These are phyloP conservation scores for Dasyprocta punctata DNA, from an alignment of 2,113 vertebrate genomes.

Conservation along the genomic window DNA sequence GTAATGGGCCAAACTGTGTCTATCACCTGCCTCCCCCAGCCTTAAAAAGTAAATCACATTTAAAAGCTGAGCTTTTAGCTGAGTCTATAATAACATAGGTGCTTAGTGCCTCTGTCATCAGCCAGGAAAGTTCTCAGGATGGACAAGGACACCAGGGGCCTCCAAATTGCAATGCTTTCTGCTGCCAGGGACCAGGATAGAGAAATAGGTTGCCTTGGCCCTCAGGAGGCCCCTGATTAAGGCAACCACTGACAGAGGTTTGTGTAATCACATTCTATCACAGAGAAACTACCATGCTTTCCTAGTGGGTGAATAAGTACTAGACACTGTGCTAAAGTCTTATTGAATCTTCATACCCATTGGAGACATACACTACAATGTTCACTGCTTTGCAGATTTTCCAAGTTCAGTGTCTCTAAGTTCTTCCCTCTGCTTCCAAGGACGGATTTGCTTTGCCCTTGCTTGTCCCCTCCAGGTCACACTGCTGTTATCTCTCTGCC, in stretches of 20 bases:
- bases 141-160: background rate
- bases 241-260: rapidly evolving
- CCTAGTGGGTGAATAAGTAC: too few species aligned
- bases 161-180: rapidly evolving
- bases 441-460: background rate
- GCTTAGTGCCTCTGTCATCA: background rate
- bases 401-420: rapidly evolving
- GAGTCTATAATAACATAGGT: background rate
- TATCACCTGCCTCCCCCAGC: background rate
- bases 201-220: background rate
- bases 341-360: rapidly evolving
- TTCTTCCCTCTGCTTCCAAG: background rate
- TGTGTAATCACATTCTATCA: background rate
- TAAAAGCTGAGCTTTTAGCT: background rate
- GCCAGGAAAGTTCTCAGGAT: background rate
- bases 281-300: background rate
- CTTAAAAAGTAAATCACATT: background rate
- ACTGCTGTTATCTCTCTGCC: background rate
- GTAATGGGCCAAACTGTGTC: background rate
- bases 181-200: background rate
- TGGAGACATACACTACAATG: rapidly evolving
- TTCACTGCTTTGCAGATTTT: background rate
- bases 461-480: rapidly evolving
- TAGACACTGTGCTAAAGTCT: background rate
- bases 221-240: background rate